Evolutionary conservation across 2,888 invertebrate species (phyloP).

Genomic region (Cheilosia scutellata): DNA sequence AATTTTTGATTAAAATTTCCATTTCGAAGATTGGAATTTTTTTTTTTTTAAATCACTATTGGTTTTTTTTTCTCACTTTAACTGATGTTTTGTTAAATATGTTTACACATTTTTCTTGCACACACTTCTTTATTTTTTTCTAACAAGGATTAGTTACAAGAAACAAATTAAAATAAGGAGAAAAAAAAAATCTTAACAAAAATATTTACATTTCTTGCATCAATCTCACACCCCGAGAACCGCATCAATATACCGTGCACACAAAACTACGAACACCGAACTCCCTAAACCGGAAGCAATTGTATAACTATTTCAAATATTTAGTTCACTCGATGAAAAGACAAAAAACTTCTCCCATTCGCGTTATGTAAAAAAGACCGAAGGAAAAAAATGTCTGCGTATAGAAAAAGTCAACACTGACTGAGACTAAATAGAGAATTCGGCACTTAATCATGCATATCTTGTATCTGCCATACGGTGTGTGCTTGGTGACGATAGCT

Average conservation of each 20-base stretch:
- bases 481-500: constrained; percentile 41
- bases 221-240: constrained; percentile 56
- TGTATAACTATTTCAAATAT: constrained; percentile 72
- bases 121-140: constrained; percentile 11
- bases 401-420: constrained; percentile 35
- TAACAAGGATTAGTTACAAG: constrained; percentile 34
- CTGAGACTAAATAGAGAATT: constrained; percentile 63
- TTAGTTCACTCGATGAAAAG: constrained; percentile 66
- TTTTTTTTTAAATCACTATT: constrained; percentile 29
- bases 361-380: constrained; percentile 55
- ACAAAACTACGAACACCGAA: constrained; percentile 55
- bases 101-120: constrained; percentile 19
- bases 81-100: constrained; percentile 29
- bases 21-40: neutral
- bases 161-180: neutral
- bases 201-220: constrained; percentile 71
- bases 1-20: constrained; percentile 9
- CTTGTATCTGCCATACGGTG: constrained; percentile 63
- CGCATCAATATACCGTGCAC: constrained; percentile 57
- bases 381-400: constrained; percentile 10
- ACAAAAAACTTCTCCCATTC: constrained; percentile 40
- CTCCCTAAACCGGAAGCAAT: constrained; percentile 72
- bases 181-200: constrained; percentile 26
- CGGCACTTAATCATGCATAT: constrained; percentile 67
- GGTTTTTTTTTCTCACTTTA: constrained; percentile 32